Evolutionary conservation across 1,140 invertebrate species (phyloP), one percentile per base, ranked within the genome.

Genomic region (Aleiodes sp.): DNA sequence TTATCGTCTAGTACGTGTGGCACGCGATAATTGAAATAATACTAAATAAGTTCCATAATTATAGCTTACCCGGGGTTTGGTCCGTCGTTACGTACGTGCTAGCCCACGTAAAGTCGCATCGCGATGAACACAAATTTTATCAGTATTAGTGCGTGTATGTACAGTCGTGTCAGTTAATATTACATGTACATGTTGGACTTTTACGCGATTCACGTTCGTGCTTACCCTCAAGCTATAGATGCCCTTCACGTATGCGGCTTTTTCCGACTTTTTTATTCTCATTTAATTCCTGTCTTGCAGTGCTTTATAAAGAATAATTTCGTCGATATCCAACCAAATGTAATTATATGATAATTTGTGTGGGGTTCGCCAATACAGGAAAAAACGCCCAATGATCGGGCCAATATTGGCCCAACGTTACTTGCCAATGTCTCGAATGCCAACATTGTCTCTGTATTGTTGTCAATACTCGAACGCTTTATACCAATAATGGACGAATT

Each of bases 21-120:
- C 80, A 80, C 78, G 78, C 78, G 77, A 81, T 80, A 80, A 81
- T 80, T 81, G 80, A 80, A 81, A 81, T 81, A 80, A 81, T 81
- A 78, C 75, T 78, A 78, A 81, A 80, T 79, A 80, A 81, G 72
- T 74, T 73, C 72, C 72, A 73, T 82, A 80, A 82, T 80, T 82
- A 79, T 74, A 78, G 74, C 61, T 65, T 73, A 65, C 67, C 35
- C 57, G 19, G 62, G 71, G 74, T 69, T 41, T 56, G 46, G 72
- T 41, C 66, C 60, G 59, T 59, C 26, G 26, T 29, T 59, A 59
- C 28, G n/a, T 59, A 59, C 56, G 56, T 59, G 56, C 26, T 29
- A 52, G 7, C 31, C 26, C 56, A 59, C 56, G n/a, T 2, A 33
- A 31, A 31, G 24, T 26, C 26, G 12, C 56, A 59, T 69, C 67